Percentiles rank a stretch among this genome's conserved stretches.
Evolutionary conservation across 2,888 invertebrate genomes (phyloP).

Genomic region (Exephanes ischioxanthus): DNA sequence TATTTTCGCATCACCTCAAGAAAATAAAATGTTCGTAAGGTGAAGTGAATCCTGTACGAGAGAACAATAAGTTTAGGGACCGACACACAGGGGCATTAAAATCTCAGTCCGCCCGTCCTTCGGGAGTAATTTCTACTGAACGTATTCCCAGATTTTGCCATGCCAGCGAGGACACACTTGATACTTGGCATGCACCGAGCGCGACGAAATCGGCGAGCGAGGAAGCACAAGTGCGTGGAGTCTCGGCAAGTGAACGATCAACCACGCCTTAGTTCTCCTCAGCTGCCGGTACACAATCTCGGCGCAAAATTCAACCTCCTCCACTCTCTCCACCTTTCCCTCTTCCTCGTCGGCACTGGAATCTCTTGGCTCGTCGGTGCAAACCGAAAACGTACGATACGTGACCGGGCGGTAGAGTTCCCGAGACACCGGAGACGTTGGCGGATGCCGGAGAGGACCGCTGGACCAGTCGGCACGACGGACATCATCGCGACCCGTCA

Average conservation of each 20-base stretch:
- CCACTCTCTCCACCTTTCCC: slow-evolving; percentile 1
- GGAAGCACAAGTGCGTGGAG: slow-evolving; percentile 18
- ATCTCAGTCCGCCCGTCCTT: not conserved
- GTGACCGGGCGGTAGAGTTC: slow-evolving; percentile 47
- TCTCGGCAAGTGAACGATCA: slow-evolving; percentile 17
- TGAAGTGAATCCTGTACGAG: not conserved
- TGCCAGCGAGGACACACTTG: not conserved
- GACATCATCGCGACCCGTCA: slow-evolving; percentile 45
- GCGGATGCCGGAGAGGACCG: slow-evolving; percentile 31
- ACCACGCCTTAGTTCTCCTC: slow-evolving; percentile 29
- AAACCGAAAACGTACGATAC: slow-evolving; percentile 51
- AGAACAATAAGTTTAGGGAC: slow-evolving; percentile 4
- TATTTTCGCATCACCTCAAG: not conserved
- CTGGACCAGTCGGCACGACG: slow-evolving; percentile 38
- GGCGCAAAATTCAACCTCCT: slow-evolving; percentile 8
- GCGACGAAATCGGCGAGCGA: slow-evolving; percentile 6
- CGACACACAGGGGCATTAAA: not conserved
- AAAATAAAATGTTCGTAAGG: not conserved
- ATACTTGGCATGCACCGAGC: slow-evolving; percentile 52
- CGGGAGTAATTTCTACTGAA: slow-evolving; percentile 1
- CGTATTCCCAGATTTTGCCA: slow-evolving; percentile 8
- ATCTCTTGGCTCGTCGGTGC: slow-evolving; percentile 17
- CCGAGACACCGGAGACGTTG: slow-evolving; percentile 45
- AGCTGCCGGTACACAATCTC: not conserved
- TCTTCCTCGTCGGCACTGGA: slow-evolving; percentile 4